Percentiles rank a stretch among this genome's conserved stretches.
Conservation (phyloP, 2,888 invertebrate genomes). For the Biston stratarius region DNA sequence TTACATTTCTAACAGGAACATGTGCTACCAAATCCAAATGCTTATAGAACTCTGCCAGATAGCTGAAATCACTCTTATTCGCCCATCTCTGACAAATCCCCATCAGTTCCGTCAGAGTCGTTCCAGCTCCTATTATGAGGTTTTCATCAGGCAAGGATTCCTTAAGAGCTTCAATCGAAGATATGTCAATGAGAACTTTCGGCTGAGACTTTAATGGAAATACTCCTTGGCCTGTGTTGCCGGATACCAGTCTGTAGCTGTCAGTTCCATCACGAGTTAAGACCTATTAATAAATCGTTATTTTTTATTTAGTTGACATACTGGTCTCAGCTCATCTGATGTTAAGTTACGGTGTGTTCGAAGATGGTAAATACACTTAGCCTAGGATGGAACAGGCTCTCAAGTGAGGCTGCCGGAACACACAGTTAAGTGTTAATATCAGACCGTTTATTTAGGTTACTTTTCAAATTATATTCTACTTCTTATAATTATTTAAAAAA, state of each 20-base stretch:
- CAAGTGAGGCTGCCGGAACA: too few species aligned
- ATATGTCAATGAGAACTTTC: conserved; percentile 87
- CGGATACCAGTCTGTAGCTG: conserved; percentile 88
- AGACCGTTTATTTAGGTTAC: too few species aligned
- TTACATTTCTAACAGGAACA: conserved; percentile 90
- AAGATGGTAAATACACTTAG: too few species aligned
- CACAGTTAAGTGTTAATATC: too few species aligned
- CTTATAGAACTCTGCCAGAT: conserved; percentile 85
- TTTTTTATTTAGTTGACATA: too few species aligned
- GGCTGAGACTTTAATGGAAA: conserved; percentile 74
- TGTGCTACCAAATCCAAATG: conserved; percentile 91
- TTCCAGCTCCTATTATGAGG: conserved; percentile 86
- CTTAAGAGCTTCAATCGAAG: conserved; percentile 83
- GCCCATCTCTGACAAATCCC: conserved; percentile 70
- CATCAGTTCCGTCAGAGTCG: conserved; percentile 85
- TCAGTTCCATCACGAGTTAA: conserved; percentile 74
- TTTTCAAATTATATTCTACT: too few species aligned
- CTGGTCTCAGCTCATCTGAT: too few species aligned
- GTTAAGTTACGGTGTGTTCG: too few species aligned
- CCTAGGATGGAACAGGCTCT: too few species aligned
- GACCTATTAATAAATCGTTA: conserved; percentile 55
- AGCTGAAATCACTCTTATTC: conserved; percentile 82
- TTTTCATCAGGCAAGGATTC: conserved; percentile 65
- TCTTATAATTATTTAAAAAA: too few species aligned
- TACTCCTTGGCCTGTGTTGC: conserved; percentile 91